Evolutionary conservation across 2,797 vertebrate genomes (phyloP).

Genomic region (Calcarius lapponicus): DNA sequence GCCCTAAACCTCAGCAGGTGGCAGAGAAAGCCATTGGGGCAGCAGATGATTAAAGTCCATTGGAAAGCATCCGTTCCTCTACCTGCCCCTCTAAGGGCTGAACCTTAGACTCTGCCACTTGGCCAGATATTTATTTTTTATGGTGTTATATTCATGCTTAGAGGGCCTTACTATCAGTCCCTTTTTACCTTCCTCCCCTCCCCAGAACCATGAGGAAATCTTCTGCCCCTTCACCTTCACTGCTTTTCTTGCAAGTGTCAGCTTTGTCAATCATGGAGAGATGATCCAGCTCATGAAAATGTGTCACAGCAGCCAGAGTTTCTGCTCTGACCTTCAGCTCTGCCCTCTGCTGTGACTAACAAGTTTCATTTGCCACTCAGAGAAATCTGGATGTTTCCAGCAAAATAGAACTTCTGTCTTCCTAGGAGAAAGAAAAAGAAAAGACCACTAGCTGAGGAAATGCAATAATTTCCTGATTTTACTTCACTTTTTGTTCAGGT

Average conservation of each 20-base stretch:
- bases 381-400: conserved; percentile 54
- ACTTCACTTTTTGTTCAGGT: not conserved
- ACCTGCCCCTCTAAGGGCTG: not conserved
- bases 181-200: not conserved
- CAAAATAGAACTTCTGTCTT: conserved; percentile 32
- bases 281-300: conserved; percentile 71
- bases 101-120: not conserved
- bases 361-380: conserved; percentile 69
- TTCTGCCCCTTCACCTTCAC: conserved; percentile 56
- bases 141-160: conserved; percentile 18
- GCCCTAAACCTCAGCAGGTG: conserved; percentile 5
- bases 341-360: conserved; percentile 73
- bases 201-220: conserved; percentile 31
- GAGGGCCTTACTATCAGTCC: not conserved
- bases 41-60: conserved; percentile 7
- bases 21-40: not conserved
- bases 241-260: conserved; percentile 60
- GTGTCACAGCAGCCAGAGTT: conserved; percentile 58
- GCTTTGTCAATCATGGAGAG: conserved; percentile 69
- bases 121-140: conserved; percentile 13
- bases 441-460: not conserved
- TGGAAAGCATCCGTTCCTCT: not conserved
- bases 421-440: not conserved
- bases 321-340: conserved; percentile 66
- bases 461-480: conserved; percentile 21